Base-by-base conservation (phyloP, 2,797 vertebrate species). In the Chaetophractus vellerosus region DNA sequence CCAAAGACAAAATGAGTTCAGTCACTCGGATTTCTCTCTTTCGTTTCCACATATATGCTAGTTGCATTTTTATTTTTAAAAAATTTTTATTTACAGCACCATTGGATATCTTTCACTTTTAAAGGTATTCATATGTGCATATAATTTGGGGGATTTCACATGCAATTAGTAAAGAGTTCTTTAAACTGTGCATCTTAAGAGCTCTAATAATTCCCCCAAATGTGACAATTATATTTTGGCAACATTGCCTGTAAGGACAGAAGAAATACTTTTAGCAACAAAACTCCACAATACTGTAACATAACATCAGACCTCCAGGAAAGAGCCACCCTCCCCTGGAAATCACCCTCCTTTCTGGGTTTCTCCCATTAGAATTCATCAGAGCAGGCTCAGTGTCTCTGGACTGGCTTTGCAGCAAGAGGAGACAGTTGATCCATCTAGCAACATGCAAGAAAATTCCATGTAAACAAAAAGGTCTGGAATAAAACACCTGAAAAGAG, bases 271-370 rank as follows among this genome's bases (percentile, higher is more conserved):
- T 85, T 50, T 96, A 97, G 98, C 98, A 98, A 98, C 98, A 97
- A 66, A 97, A 96, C 97, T 98, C 98, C 98, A 96, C 85, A 96
- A 96, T 96, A 93, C 57, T 98, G 97, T 98, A 98, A 98, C 97
- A 97, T 93, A 91, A 86, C 78, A n/a, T 93, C 91, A n/a, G 81
- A 96, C 68, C 45, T 97, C 92, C 18, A 23, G 66, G 50, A 94
- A 93, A 52, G 21, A 48, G 79, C 61, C 91, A 24, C 96, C 87
- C 69, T 72, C 87, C 50, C 66, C 93, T 76, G 94, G 71, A 89
- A 96, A 91, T 26, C 94, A 83, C 59, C 26, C 2, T 95, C 66
- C 88, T 16, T 84, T 90, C 45, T 82, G 50, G 83, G 69, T 96
- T 84, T 84, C 96, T 85, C 79, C 79, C 76, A 78, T 57, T 36